Base-by-base conservation (phyloP, 2,888 invertebrate genomes). In the Candidula unifasciata region DNA sequence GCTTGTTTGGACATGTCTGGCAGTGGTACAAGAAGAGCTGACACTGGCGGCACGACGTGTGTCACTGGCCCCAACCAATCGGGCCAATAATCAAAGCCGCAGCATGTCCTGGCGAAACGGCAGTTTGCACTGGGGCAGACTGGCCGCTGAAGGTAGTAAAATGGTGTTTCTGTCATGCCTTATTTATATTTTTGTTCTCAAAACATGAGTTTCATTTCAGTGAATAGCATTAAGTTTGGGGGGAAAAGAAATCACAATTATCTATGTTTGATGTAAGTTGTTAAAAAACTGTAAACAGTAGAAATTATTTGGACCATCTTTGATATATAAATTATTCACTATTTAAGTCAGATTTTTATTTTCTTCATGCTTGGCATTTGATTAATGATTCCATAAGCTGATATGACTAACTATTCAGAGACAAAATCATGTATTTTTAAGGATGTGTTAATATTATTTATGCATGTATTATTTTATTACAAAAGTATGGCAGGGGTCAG, bases 71-170 rank as follows among this genome's bases (percentile, higher is more conserved):
- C 93, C 93, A 37, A 90, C 91, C 89, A 93, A 92, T 90, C 92
- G 93, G 87, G 90, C 91, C 84, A 93, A 92, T 89, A 90, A 91
- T 84, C 92, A 92, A 88, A 90, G 90, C 87, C 91, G 93, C 89
- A 93, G 92, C 89, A 89, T 93, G 90, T 93, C 91, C 81, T 92
- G 93, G 93, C 90, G 93, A 88, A 92, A 93, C 86, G 92, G 93
- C 86, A 93, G 93, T 90, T 89, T 93, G 89, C 91, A 92, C 88
- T 92, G 92, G 92, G 91, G 90, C 85, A 89, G 91, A 85, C 88
- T 90, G 83, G 87, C 89, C 80, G 88, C 89, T 69, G 92, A 92
- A 92, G 92, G 92, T 92, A 92, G 86, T 80, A 77, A 33, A 68
- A 76, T 66, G 64, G 54, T 82, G 74, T 76, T 60, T 76, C 18